phyloP scores from a whole-genome alignment of 2,797 vertebrate species.

The Sciurus vulgaris region DNA sequence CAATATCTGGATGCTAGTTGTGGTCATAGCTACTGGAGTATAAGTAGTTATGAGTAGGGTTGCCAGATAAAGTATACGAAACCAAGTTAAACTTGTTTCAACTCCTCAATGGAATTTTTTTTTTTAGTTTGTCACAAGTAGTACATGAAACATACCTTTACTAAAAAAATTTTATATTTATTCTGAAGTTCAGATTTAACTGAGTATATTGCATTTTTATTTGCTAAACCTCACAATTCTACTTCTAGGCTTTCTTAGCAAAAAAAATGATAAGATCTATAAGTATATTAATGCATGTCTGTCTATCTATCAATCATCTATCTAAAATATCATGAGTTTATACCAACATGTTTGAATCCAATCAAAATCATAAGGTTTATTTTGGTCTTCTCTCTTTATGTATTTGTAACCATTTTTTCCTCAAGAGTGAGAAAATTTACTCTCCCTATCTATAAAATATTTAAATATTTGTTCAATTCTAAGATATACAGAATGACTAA shows the following conservation, averaged over 20 bases:
- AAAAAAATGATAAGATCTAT: not conserved
- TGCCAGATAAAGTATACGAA: not conserved
- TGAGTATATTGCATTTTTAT: not conserved
- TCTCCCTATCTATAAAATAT: not conserved
- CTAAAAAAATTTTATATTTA: not conserved
- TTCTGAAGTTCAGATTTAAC: not conserved
- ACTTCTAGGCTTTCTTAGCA: not conserved
- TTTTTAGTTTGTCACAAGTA: not conserved
- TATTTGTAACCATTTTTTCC: not conserved
- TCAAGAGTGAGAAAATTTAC: not conserved
- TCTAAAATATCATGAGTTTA: not conserved
- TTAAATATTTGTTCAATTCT: not conserved
- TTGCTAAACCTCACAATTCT: not conserved
- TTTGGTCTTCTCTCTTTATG: not conserved
- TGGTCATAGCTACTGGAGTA: not conserved
- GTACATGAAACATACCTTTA: not conserved
- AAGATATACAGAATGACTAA: not conserved
- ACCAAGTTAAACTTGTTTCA: not conserved
- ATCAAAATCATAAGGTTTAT: not conserved
- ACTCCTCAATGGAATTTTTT: too few relatives aligned
- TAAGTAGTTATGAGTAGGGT: not conserved
- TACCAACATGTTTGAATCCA: not conserved
- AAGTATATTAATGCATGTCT: not conserved
- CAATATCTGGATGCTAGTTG: not conserved
- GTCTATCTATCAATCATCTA: not conserved